Evolutionary conservation across 2,797 vertebrate genomes (phyloP).

Genomic region (Vultur gryphus): DNA sequence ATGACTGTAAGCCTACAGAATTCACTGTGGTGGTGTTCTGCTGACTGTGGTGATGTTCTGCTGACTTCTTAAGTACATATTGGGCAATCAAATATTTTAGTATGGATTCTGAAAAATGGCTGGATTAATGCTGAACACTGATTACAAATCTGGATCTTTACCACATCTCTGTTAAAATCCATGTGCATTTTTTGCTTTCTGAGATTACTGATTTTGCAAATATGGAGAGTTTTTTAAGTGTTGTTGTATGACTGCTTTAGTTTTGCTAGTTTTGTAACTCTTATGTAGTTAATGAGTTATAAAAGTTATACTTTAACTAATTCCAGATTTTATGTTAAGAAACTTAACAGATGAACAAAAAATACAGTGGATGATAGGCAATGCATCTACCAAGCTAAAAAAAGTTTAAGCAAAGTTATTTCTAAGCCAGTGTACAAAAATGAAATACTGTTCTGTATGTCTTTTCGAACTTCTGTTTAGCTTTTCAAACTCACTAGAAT

Average conservation of each 20-base stretch:
- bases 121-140: not conserved
- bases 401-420: not conserved
- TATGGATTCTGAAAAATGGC: not conserved
- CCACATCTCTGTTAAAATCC: not conserved
- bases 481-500: not conserved
- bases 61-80: not conserved
- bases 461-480: not conserved
- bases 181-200: not conserved
- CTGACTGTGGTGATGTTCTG: not conserved
- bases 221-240: not conserved
- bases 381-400: not conserved
- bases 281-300: not conserved
- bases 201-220: not conserved
- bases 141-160: not conserved
- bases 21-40: not conserved
- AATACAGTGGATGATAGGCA: not conserved
- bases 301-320: not conserved
- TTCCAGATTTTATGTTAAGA: not conserved
- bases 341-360: not conserved
- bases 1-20: not conserved
- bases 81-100: not conserved
- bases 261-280: not conserved
- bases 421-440: not conserved
- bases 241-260: not conserved
- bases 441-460: not conserved